phyloP scores from a whole-genome alignment of 2,797 vertebrate genomes.

The Cossypha dichroa region DNA sequence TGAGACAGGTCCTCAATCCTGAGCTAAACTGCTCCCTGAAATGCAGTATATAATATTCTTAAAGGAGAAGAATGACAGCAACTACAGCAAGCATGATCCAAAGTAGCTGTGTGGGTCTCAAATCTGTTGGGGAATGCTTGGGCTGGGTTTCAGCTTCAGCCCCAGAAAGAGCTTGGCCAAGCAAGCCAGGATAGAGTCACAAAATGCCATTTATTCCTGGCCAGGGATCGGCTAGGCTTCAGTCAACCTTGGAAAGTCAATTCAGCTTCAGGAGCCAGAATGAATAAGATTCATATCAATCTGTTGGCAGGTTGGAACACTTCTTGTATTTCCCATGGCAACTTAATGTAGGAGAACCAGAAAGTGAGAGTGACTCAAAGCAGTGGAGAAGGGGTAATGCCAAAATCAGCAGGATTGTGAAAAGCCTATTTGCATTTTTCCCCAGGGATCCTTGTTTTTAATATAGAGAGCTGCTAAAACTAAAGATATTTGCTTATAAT shows the following conservation, averaged over 20 bases:
- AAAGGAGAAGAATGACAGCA: background rate
- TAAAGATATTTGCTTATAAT: background rate
- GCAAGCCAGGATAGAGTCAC: background rate
- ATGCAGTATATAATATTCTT: background rate
- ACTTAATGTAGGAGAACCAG: background rate
- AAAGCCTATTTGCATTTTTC: slow-evolving; percentile 52
- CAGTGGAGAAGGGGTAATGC: background rate
- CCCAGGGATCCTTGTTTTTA: slow-evolving; percentile 19
- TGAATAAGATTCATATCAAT: slow-evolving; percentile 2
- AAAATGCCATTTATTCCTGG: background rate
- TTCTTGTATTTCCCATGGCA: slow-evolving; percentile 23
- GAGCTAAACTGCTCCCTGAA: background rate
- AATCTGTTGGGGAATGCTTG: background rate
- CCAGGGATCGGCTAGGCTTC: background rate
- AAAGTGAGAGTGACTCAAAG: slow-evolving; percentile 36
- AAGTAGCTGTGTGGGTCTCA: background rate
- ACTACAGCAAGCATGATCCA: background rate
- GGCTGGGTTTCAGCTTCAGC: background rate
- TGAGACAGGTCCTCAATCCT: background rate
- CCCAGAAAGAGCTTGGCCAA: background rate
- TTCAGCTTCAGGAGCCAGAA: background rate
- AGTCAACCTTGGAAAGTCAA: background rate
- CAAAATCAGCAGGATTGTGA: slow-evolving; percentile 37
- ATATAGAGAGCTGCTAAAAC: slow-evolving; percentile 51
- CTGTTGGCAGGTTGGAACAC: slow-evolving; percentile 2